Evolutionary conservation across 2,797 vertebrate genomes (phyloP).

Genomic region (Paedocypris micromegethes): DNA sequence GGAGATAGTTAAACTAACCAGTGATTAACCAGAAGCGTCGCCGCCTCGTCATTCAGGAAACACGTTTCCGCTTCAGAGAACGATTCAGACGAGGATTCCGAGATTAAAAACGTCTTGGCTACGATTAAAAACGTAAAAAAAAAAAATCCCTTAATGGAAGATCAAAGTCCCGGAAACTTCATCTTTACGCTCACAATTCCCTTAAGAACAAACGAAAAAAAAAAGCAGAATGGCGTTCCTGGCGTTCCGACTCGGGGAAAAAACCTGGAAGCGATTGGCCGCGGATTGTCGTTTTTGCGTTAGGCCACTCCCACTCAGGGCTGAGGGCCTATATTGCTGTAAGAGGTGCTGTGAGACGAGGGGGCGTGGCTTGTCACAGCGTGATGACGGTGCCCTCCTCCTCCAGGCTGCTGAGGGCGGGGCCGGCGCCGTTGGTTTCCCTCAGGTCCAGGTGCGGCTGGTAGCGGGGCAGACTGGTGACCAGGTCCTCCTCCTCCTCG

Average conservation of each 20-base stretch:
- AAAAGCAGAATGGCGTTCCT: conserved; percentile 32
- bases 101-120: conserved; percentile 35
- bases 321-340: too few relatives aligned
- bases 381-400: conserved; percentile 96
- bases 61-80: too few relatives aligned
- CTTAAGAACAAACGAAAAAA: conserved; percentile 43
- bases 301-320: too few relatives aligned
- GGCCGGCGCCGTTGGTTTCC: conserved; percentile 59
- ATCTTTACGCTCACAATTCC: background rate
- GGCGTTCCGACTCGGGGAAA: too few relatives aligned
- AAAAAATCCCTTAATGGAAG: conserved; percentile 27
- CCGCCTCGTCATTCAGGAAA: too few relatives aligned
- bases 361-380: conserved; percentile 64
- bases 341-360: too few relatives aligned
- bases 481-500: conserved; percentile 84
- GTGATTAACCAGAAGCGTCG: too few relatives aligned
- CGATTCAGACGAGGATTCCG: conserved; percentile 8
- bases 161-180: background rate
- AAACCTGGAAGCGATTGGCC: too few relatives aligned
- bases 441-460: conserved; percentile 78
- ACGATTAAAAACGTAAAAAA: conserved; percentile 31
- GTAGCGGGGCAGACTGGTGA: conserved; percentile 77
- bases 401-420: conserved; percentile 74
- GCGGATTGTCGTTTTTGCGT: too few relatives aligned
- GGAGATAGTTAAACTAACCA: too few relatives aligned